A percentile compares a stretch with the other conserved stretches of the same genome.
These are phyloP conservation scores for Trididemnum miniatum DNA, from an alignment of 23 tunicate species.

Conservation along the genomic window DNA sequence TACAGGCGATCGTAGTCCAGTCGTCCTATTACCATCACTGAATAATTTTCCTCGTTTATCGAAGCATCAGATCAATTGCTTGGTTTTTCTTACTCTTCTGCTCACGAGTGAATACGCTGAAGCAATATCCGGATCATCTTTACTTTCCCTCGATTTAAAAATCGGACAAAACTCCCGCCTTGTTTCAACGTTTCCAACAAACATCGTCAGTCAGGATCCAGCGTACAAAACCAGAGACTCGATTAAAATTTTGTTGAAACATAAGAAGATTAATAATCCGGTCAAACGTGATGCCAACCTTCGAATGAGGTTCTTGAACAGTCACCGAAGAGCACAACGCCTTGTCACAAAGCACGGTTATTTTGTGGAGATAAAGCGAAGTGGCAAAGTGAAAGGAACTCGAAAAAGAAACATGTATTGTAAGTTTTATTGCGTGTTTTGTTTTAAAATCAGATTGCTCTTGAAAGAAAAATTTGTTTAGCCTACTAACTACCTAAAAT, in stretches of 20 bases:
- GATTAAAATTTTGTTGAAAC: background rate
- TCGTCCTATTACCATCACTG: too few species aligned
- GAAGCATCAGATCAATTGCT: background rate
- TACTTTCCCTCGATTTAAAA: background rate
- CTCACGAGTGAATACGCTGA: background rate
- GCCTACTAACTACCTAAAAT: too few species aligned
- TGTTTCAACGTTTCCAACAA: background rate
- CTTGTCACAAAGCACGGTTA: background rate
- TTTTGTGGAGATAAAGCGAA: background rate
- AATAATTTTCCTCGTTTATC: background rate
- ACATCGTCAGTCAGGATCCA: background rate
- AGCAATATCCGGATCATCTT: background rate
- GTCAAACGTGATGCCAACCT: background rate
- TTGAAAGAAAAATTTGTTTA: too few species aligned
- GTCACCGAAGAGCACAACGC: background rate
- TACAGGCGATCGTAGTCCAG: too few species aligned
- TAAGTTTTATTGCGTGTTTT: too few species aligned
- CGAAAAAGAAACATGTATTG: background rate
- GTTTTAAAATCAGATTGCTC: too few species aligned
- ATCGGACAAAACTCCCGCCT: background rate
- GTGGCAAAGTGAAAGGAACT: constrained; percentile 10
- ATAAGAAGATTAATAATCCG: background rate
- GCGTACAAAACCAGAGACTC: background rate
- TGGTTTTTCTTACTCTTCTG: background rate
- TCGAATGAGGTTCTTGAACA: background rate